These are phyloP conservation scores for Corapipo altera DNA, from an alignment of 2,113 vertebrate genomes.

Conservation along the genomic window DNA sequence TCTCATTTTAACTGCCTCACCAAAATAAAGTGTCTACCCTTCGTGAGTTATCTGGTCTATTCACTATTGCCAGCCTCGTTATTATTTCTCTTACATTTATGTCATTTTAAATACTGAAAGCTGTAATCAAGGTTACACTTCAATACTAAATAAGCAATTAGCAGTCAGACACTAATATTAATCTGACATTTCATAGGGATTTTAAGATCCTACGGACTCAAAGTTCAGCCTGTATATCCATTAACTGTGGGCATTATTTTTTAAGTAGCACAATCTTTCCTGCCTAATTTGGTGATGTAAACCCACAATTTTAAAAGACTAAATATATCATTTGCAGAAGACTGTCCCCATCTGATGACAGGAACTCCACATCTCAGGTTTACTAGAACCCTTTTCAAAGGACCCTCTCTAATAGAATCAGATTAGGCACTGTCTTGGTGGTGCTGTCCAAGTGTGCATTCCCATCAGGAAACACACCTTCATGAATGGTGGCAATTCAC, in stretches of 20 bases:
- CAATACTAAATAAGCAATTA: slow-evolving; percentile 36
- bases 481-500: not conserved
- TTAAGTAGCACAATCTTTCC: not conserved
- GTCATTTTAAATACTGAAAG: slow-evolving; percentile 14
- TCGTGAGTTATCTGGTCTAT: not conserved
- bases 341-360: not conserved
- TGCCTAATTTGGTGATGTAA: not conserved
- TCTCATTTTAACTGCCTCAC: not conserved
- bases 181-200: slow-evolving; percentile 12
- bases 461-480: not conserved
- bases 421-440: not conserved
- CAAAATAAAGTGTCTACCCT: not conserved
- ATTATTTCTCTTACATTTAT: not conserved
- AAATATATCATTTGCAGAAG: not conserved
- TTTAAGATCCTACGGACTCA: not conserved
- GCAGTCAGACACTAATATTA: not conserved
- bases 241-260: not conserved
- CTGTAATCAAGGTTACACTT: slow-evolving; percentile 1
- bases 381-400: not conserved
- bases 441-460: not conserved
- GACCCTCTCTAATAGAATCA: not conserved
- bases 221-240: slow-evolving; percentile 11
- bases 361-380: not conserved
- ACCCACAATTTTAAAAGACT: not conserved
- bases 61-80: not conserved